Percentiles rank a stretch among this genome's conserved stretches.
Conservation (phyloP, 2,797 vertebrate genomes). For the Acanthopagrus latus region DNA sequence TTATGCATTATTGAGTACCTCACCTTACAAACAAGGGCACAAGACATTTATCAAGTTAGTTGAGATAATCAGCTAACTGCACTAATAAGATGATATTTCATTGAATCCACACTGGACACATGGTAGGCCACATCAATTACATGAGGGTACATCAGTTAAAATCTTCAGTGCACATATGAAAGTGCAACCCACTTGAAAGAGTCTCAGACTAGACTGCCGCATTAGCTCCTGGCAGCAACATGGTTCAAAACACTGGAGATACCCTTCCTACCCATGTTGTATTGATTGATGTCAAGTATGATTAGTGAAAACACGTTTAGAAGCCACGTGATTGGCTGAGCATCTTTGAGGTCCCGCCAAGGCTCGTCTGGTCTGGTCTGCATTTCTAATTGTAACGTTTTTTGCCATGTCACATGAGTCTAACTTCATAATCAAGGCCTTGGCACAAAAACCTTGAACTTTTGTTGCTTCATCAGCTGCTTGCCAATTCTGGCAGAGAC, state of each 20-base stretch:
- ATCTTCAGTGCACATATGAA: background rate
- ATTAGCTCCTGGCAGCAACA: background rate
- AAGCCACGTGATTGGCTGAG: background rate
- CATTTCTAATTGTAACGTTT: background rate
- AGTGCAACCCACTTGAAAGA: background rate
- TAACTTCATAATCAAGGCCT: background rate
- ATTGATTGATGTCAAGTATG: background rate
- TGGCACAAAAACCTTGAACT: conserved; percentile 28
- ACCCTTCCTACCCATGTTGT: background rate
- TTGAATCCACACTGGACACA: too few species aligned
- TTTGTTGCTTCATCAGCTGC: conserved; percentile 22
- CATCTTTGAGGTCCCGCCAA: background rate
- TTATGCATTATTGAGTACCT: background rate
- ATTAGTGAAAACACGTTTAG: background rate
- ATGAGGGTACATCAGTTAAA: background rate
- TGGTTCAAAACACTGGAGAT: background rate
- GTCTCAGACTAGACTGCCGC: background rate
- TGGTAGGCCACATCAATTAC: too few species aligned
- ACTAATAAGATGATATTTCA: background rate
- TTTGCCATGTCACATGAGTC: background rate
- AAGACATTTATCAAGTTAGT: background rate
- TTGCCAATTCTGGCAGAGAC: conserved; percentile 17
- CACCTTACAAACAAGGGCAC: background rate
- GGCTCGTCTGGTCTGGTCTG: background rate
- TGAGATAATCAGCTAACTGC: background rate